Percentiles rank a stretch among this genome's conserved stretches.
phyloP scores from a whole-genome alignment of 2,888 invertebrate species.

The Lithosia quadra region DNA sequence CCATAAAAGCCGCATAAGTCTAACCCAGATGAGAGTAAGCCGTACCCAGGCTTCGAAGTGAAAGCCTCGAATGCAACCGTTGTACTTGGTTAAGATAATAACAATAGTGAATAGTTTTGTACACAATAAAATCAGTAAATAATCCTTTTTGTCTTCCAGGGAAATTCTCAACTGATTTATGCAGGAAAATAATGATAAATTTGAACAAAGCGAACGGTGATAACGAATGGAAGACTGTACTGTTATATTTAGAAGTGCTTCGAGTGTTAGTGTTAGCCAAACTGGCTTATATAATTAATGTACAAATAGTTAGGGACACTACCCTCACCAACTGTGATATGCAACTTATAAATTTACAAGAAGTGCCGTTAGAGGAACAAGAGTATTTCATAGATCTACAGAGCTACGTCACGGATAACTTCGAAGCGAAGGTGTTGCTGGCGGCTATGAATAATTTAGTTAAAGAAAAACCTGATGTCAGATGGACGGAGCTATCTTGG shows the following conservation, averaged over 20 bases:
- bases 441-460: conserved; percentile 88
- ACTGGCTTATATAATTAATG: conserved; percentile 79
- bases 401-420: conserved; percentile 86
- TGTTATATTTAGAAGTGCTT: conserved; percentile 76
- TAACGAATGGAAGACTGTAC: conserved; percentile 73
- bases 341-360: conserved; percentile 71
- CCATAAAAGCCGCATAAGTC: too few relatives aligned
- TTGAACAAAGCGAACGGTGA: conserved; percentile 71
- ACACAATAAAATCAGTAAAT: too few relatives aligned
- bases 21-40: too few relatives aligned
- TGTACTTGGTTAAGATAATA: too few relatives aligned
- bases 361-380: conserved; percentile 71
- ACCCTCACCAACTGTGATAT: conserved; percentile 77
- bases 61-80: too few relatives aligned
- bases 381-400: conserved; percentile 83
- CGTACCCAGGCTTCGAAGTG: too few relatives aligned
- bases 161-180: conserved; percentile 77
- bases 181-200: conserved; percentile 69
- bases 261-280: conserved; percentile 73
- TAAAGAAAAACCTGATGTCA: conserved; percentile 86
- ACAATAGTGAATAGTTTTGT: too few relatives aligned
- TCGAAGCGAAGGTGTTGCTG: conserved; percentile 86
- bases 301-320: conserved; percentile 79
- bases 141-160: conserved; percentile 59
- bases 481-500: conserved; percentile 92